Evolutionary conservation across 2,113 vertebrate species (phyloP).

Genomic region (Actenoides hombroni): DNA sequence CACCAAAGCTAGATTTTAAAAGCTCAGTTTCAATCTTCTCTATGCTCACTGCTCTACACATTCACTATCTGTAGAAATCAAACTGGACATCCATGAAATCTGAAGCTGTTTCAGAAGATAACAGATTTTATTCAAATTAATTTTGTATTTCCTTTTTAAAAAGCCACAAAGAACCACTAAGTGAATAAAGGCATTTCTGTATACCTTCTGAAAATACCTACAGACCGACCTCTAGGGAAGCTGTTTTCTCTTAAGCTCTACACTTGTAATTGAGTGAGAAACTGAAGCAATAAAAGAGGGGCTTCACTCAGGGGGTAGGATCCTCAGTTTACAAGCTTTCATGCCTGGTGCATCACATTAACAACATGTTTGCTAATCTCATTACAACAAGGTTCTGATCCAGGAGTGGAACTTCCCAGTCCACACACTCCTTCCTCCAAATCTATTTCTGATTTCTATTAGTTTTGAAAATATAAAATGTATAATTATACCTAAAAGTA

Average conservation of each 20-base stretch:
- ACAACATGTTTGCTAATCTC: neutral
- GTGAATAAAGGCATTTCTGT: neutral
- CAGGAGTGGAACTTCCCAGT: neutral
- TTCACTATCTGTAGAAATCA: neutral
- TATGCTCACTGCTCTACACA: neutral
- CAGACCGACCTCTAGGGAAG: neutral
- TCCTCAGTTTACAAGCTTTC: neutral
- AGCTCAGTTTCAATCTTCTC: neutral
- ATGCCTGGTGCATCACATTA: neutral
- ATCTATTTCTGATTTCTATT: neutral
- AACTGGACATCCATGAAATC: neutral
- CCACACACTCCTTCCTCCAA: rapidly evolving
- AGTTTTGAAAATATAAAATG: neutral
- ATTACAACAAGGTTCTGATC: neutral
- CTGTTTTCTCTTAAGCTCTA: neutral
- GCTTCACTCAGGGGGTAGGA: neutral
- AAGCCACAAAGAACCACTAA: neutral
- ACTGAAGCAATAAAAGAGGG: neutral
- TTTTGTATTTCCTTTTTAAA: neutral
- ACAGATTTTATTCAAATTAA: neutral
- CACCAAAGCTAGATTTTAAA: neutral
- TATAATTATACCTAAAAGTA: neutral
- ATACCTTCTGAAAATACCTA: neutral
- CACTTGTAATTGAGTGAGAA: neutral
- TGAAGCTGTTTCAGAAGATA: neutral